phyloP scores from a whole-genome alignment of 2,797 vertebrate genomes.

The Varecia variegata region DNA sequence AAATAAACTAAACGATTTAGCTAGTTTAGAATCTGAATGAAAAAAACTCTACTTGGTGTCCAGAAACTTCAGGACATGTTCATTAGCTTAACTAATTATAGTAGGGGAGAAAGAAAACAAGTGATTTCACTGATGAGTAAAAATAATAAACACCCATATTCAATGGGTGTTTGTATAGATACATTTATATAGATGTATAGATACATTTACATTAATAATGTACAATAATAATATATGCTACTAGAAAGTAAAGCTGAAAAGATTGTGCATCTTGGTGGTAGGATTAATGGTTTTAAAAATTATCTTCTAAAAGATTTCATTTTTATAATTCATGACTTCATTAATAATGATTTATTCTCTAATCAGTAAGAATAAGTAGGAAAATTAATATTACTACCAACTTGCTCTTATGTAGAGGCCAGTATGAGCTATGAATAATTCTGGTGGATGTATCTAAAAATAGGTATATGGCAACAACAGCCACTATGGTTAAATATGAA shows the following conservation, averaged over 20 bases:
- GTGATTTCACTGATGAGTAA: background rate
- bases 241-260: background rate
- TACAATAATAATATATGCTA: background rate
- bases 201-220: background rate
- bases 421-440: slow-evolving; percentile 15
- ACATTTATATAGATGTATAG: background rate
- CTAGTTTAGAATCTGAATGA: slow-evolving; percentile 5
- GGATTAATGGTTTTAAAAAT: background rate
- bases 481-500: background rate
- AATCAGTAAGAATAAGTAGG: background rate
- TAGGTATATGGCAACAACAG: background rate
- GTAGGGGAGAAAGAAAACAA: background rate
- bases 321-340: slow-evolving; percentile 9
- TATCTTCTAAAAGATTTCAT: slow-evolving; percentile 19
- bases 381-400: slow-evolving; percentile 9
- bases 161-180: too few species aligned
- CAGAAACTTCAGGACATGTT: slow-evolving; percentile 23
- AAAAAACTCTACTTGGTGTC: background rate
- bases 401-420: background rate
- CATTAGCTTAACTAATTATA: background rate
- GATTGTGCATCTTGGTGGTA: background rate
- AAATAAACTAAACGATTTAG: background rate
- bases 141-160: background rate
- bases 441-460: background rate
- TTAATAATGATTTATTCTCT: slow-evolving; percentile 24